Percentiles rank a stretch among this genome's conserved stretches.
These are phyloP conservation scores for Proales similis DNA, from an alignment of 1,140 invertebrate species.

Conservation along the genomic window DNA sequence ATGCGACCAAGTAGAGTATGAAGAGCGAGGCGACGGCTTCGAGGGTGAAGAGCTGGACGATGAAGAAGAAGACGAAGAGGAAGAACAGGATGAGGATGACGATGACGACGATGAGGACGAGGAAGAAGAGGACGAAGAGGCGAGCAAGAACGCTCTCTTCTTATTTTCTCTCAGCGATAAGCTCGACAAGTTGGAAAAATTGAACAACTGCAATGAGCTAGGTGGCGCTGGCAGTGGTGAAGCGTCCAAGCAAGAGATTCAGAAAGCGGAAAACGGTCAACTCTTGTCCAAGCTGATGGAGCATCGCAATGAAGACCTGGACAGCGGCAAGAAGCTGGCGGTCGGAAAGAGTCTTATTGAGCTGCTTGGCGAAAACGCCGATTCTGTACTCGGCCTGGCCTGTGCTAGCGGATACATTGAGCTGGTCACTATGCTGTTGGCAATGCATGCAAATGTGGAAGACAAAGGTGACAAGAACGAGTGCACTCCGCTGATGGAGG, in stretches of 20 bases:
- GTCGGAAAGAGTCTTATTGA: conserved; percentile 35
- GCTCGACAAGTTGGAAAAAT: neutral
- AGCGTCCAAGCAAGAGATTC: neutral
- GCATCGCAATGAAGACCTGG: neutral
- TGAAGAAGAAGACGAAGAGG: conserved; percentile 11
- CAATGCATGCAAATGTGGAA: conserved; percentile 61
- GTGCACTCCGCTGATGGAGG: conserved; percentile 96
- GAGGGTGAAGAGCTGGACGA: neutral
- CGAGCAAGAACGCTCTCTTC: neutral
- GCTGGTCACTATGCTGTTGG: conserved; percentile 63
- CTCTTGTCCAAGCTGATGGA: neutral
- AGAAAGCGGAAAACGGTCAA: neutral
- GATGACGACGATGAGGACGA: neutral
- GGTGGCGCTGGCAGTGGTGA: neutral
- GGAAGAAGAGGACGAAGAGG: neutral
- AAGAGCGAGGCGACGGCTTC: no score
- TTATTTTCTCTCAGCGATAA: no score
- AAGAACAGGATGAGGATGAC: neutral
- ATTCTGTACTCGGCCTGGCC: conserved; percentile 14
- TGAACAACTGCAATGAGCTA: neutral
- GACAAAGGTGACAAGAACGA: conserved; percentile 95
- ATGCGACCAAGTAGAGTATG: no score
- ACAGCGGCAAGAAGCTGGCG: conserved; percentile 32
- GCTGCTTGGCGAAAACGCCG: conserved; percentile 32
- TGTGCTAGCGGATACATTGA: conserved; percentile 48